Conservation (phyloP, 1,140 invertebrate genomes). For the Fopius arisanus region DNA sequence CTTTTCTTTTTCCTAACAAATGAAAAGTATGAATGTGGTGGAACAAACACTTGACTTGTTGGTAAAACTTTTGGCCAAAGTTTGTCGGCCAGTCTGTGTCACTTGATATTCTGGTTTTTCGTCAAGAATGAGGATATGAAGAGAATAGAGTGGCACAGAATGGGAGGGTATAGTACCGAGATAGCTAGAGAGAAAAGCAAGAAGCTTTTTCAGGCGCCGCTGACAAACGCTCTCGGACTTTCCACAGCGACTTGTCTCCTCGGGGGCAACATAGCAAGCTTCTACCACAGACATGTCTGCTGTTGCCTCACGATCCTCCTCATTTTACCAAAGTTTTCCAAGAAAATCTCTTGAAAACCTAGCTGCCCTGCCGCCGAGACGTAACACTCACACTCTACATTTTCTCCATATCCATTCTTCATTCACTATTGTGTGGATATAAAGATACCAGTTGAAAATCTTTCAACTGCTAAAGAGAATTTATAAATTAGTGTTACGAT, state of each 20-base stretch:
- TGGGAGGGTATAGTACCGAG: background rate
- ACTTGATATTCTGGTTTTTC: conserved; percentile 33
- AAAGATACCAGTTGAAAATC: background rate
- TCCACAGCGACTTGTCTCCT: background rate
- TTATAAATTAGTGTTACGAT: background rate
- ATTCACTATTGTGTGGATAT: background rate
- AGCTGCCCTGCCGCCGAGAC: background rate
- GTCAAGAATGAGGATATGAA: background rate
- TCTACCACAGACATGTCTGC: conserved; percentile 2
- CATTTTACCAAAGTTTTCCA: background rate
- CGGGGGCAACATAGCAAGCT: background rate
- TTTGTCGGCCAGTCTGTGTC: conserved; percentile 15
- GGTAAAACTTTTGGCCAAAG: conserved; percentile 7
- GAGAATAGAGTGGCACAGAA: conserved; percentile 7
- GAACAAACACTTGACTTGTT: background rate
- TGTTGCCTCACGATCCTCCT: background rate
- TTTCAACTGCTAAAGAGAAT: background rate
- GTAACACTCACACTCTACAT: background rate
- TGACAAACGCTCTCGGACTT: conserved; percentile 20
- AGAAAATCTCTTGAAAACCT: conserved; percentile 12
- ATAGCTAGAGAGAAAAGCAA: background rate
- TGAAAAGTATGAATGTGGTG: background rate
- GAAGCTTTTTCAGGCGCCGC: conserved; percentile 13
- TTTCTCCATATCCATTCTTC: background rate
- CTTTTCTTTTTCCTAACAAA: background rate